Conservation (phyloP, 2,113 vertebrate species). For the Hassar affinis region DNA sequence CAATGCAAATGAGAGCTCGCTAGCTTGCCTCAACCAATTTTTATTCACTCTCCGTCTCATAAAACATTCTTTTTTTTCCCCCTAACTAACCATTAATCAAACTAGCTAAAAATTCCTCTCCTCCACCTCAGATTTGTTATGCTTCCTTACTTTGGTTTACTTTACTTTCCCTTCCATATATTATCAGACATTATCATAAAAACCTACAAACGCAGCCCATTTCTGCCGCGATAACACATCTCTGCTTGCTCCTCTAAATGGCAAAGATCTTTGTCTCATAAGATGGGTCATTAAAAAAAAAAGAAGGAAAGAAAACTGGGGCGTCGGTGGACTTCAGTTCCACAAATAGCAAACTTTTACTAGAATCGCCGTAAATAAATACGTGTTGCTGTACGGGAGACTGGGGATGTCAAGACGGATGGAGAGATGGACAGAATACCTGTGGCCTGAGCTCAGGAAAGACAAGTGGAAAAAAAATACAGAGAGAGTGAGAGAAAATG, state of each 20-base stretch:
- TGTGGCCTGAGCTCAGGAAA: conserved; percentile 72
- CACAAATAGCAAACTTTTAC: conserved; percentile 19
- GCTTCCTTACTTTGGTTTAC: conserved; percentile 10
- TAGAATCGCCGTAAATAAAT: background rate
- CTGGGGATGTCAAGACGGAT: conserved; percentile 68
- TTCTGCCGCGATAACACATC: conserved; percentile 9
- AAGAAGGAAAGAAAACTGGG: conserved; percentile 22
- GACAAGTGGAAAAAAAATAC: conserved; percentile 29
- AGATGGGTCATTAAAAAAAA: conserved; percentile 27
- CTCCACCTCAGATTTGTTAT: conserved; percentile 14
- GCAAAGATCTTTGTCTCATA: conserved; percentile 32
- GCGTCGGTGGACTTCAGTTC: conserved; percentile 9
- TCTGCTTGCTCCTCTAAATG: conserved; percentile 32
- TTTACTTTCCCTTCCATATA: conserved; percentile 9
- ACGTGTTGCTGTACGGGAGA: conserved; percentile 18
- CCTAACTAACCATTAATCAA: conserved; percentile 74
- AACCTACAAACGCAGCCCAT: conserved; percentile 14
- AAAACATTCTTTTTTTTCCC: conserved; percentile 69
- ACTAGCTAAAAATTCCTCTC: conserved; percentile 31
- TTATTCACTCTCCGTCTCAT: background rate
- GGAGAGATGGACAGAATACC: conserved; percentile 79
- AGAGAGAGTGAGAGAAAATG: conserved; percentile 48
- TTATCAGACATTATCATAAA: conserved; percentile 25
- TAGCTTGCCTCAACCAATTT: background rate
- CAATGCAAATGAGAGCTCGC: conserved; percentile 35